phyloP scores from a whole-genome alignment of 2,888 invertebrate genomes.

The Tetropium fuscum region DNA sequence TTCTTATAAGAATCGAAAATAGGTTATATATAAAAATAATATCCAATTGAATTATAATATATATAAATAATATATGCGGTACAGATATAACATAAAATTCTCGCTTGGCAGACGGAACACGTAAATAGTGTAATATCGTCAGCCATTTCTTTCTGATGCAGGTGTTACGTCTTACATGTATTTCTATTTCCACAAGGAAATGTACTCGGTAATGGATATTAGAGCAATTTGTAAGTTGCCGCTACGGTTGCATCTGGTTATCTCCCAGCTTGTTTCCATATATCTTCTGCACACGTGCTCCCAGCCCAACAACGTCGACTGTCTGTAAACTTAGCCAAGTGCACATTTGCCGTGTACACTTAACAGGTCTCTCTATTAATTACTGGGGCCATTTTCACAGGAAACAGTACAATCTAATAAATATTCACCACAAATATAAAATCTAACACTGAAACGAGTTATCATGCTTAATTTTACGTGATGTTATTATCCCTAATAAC shows the following conservation, averaged over 20 bases:
- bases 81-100: no score
- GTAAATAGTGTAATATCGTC: background rate
- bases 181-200: background rate
- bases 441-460: no score
- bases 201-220: background rate
- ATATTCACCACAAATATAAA: no score
- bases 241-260: slow-evolving; percentile 33
- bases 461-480: no score
- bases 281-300: slow-evolving; percentile 38
- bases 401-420: no score
- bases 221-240: slow-evolving; percentile 17
- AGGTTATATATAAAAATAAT: background rate
- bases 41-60: background rate
- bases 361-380: slow-evolving; percentile 29
- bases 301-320: slow-evolving; percentile 31
- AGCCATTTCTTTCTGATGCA: background rate
- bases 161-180: background rate
- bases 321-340: slow-evolving; percentile 12
- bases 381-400: slow-evolving; percentile 16
- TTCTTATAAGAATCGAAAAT: no score
- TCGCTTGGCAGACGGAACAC: no score
- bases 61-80: no score
- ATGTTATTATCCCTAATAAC: no score
- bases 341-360: slow-evolving; percentile 5
- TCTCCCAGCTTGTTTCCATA: slow-evolving; percentile 35